These are phyloP conservation scores for Mamestra brassicae DNA, from an alignment of 2,888 invertebrate species.

Conservation along the genomic window DNA sequence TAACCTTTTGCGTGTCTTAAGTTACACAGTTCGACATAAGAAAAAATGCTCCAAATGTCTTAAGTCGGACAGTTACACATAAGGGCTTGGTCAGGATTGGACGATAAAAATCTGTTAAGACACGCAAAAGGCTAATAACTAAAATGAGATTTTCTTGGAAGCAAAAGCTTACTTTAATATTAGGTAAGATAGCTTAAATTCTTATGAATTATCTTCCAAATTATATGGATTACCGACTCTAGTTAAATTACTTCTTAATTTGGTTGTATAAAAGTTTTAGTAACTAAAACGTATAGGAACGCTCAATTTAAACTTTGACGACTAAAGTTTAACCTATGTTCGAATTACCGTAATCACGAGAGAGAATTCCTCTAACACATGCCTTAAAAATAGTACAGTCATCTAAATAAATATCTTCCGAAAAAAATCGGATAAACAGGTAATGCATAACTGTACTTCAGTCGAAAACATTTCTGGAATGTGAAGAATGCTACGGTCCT, in stretches of 20 bases:
- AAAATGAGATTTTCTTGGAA: constrained; percentile 9
- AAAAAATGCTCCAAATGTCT: too few species aligned
- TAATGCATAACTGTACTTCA: constrained; percentile 57
- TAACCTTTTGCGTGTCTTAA: too few species aligned
- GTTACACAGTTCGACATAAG: too few species aligned
- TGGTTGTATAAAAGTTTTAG: constrained; percentile 31
- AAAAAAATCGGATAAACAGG: constrained; percentile 46
- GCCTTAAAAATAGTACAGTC: constrained; percentile 20
- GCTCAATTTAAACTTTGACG: constrained; percentile 35
- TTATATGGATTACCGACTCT: constrained; percentile 3
- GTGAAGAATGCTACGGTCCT: constrained; percentile 68
- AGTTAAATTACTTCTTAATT: constrained; percentile 35
- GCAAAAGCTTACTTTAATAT: constrained; percentile 7
- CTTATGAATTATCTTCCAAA: constrained; percentile 17
- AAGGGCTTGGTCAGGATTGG: too few species aligned
- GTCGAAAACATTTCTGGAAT: constrained; percentile 65
- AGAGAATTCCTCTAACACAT: neutral
- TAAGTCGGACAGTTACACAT: too few species aligned
- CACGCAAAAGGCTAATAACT: too few species aligned
- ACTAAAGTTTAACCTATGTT: constrained; percentile 32
- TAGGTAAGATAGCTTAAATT: constrained; percentile 5
- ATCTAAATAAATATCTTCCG: neutral
- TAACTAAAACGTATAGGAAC: constrained; percentile 23
- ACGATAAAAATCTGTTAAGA: too few species aligned
- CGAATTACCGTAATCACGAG: constrained; percentile 23